Evolutionary conservation across 1,140 invertebrate species (phyloP).

Genomic region (Drosophila repletoides): DNA sequence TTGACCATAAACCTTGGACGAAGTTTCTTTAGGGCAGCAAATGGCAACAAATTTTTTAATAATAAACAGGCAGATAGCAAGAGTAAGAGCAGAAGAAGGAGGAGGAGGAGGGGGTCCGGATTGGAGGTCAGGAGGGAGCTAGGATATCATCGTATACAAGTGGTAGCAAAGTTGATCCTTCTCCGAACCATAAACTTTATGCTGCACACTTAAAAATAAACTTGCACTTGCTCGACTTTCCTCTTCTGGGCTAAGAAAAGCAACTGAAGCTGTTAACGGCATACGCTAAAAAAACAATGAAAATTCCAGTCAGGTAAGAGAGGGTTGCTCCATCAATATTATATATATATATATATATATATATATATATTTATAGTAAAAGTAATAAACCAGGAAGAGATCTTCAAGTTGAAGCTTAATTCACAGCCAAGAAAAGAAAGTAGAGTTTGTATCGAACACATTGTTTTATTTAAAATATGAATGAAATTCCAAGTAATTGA

Average conservation of each 20-base stretch:
- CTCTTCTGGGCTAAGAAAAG: neutral
- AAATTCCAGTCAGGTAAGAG: slow-evolving; percentile 16
- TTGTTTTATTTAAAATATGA: too few relatives aligned
- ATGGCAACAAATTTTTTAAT: slow-evolving; percentile 74
- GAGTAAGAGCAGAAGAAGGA: neutral
- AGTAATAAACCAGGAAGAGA: slow-evolving; percentile 1
- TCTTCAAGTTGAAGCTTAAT: neutral
- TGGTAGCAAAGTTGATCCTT: slow-evolving; percentile 48
- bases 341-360: too few relatives aligned
- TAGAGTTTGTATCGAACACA: too few relatives aligned
- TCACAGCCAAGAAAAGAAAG: too few relatives aligned
- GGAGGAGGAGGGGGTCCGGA: too few relatives aligned
- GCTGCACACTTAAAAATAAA: slow-evolving; percentile 69
- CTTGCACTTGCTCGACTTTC: slow-evolving; percentile 45
- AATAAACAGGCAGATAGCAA: slow-evolving; percentile 51
- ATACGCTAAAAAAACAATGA: slow-evolving; percentile 39
- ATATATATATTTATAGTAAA: slow-evolving; percentile 1
- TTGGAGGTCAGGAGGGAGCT: too few relatives aligned
- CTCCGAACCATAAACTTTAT: slow-evolving; percentile 57
- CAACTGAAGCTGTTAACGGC: slow-evolving; percentile 29
- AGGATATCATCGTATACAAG: too few relatives aligned
- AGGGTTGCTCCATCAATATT: slow-evolving; percentile 2
- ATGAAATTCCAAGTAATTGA: too few relatives aligned
- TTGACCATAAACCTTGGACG: slow-evolving; percentile 54
- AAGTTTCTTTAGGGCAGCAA: slow-evolving; percentile 53